Base-by-base conservation (phyloP, 1,140 invertebrate species). In the Leptinotarsa defecta region DNA sequence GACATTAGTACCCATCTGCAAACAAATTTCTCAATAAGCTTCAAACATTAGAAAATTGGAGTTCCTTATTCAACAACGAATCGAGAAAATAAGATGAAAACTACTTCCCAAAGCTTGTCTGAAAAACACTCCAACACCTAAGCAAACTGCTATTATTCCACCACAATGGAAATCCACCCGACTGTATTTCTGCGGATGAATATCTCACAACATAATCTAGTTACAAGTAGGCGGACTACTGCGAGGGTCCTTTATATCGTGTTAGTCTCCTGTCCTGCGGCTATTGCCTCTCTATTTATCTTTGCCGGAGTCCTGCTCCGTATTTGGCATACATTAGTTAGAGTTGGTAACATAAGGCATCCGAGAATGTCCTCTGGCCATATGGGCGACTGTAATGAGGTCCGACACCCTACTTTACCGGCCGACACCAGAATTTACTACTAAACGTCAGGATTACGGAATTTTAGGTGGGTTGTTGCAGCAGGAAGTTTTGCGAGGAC, bases 251-350 rank as follows among this genome's bases (percentile, higher is more conserved):
- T 76, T 80, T 78, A 77, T 78, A 78, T 80, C 79, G 77, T 78
- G 79, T 80, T 80, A 80, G 79, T 80, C 77, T 78, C 77, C 69
- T 80, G 74, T 78, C 79, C 79, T 72, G 65, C 62, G 79, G 79
- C 79, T 75, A 80, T 72, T 77, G 77, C 77, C 76, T 75, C 74
- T 80, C 77, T 80, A 80, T 80, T 80, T 80, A 80, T 80, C 79
- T 80, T 80, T 71, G 73, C 77, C 69, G 49, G 34, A 71, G 48
- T 43, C 48, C 69, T 57, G 19, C 19, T 48, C 20, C 48, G 34
- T 71, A 71, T 71, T 71, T 71, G 69, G 69, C 69, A 71, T 61
- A 61, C 69, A 71, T 71, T 71, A 71, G 69, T 71, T 71, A 57
- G 69, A 71, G 69, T 61, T 71, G 49, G 69, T 57, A 71, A 71